Base-by-base conservation (phyloP, 2,888 invertebrate species). In the Platycnemis pennipes region DNA sequence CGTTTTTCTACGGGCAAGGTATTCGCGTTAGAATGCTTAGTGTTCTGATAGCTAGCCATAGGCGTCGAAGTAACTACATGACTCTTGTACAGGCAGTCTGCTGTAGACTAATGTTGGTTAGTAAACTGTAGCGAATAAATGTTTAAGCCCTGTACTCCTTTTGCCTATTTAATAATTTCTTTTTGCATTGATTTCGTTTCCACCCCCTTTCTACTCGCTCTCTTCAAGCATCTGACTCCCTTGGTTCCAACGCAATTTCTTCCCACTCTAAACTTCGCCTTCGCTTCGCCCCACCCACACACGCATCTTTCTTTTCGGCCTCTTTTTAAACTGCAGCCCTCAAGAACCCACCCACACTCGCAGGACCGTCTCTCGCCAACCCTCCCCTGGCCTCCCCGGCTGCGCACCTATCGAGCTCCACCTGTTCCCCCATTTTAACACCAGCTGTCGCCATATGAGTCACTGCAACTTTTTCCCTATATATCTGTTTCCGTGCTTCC, bases 381-480 rank as follows among this genome's bases (percentile, higher is more conserved):
- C 26, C 42, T 44, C 44, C 13, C 85, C 42, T 11, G 8, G 19
- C 13, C 37, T 8, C 42, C 4, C 16, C 22, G 11, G 3, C 44
- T 5, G 26, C 22, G 8, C 7, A 44, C 87, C 46, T 87, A 5
- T 42, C n/a, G 0, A 26, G 11, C 87, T 45, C 45, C 87, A 44
- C 46, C 46, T 91, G 69, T 69, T 69, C 63, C 22, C n/a, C 26
- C n/a, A 11, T 45, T 44, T 69, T 69, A 44, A 37, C 91, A 63
- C 63, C 91, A 91, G 63, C 91, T 91, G 91, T 63, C 63, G 13
- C 44, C 69, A 69, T 63, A 69, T 91, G 91, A 91, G 45, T 91
- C 91, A 91, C 63, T 91, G 91, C 91, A 87, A 87, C 45, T 87
- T 46, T 77, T n/a, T 63, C 77, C 77, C 77, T 77, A 77, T 77